A percentile compares a stretch with the other conserved stretches of the same genome.
phyloP scores from a whole-genome alignment of 2,113 vertebrate species.

The Lates calcarifer region DNA sequence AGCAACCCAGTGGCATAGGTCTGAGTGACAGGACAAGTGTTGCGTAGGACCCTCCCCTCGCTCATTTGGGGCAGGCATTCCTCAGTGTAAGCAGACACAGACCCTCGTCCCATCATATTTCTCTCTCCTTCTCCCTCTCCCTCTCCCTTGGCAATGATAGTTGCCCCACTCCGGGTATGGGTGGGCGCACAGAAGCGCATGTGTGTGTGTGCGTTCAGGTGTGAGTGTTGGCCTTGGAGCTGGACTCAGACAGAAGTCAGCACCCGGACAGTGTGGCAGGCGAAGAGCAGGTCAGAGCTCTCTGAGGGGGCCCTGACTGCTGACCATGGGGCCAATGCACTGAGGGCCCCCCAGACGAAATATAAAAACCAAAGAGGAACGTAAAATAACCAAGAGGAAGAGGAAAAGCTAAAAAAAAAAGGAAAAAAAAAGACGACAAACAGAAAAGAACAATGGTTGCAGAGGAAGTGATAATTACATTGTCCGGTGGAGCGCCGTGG shows the following conservation, averaged over 20 bases:
- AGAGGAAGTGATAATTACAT: conserved; percentile 91
- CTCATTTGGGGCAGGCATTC: conserved; percentile 80
- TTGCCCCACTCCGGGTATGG: conserved; percentile 56
- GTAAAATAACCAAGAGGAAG: conserved; percentile 43
- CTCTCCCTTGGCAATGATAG: conserved; percentile 64
- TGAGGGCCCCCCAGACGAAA: conserved; percentile 69
- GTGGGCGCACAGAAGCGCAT: conserved; percentile 48
- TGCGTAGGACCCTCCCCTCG: conserved; percentile 73
- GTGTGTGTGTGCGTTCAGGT: conserved; percentile 66
- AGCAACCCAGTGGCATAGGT: conserved; percentile 69
- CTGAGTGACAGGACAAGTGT: conserved; percentile 89
- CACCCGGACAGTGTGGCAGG: conserved; percentile 62
- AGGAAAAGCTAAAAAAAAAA: conserved; percentile 35
- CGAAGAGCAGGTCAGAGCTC: conserved; percentile 69
- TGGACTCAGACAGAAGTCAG: conserved; percentile 69
- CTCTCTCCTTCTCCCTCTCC: conserved; percentile 48
- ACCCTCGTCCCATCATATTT: conserved; percentile 63
- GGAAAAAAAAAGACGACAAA: conserved; percentile 28
- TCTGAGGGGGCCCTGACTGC: conserved; percentile 69
- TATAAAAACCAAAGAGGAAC: conserved; percentile 32
- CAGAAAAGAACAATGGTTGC: conserved; percentile 85
- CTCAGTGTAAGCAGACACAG: conserved; percentile 82
- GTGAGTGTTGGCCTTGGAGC: conserved; percentile 60
- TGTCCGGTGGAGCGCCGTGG: conserved; percentile 97
- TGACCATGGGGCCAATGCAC: conserved; percentile 77